These are phyloP conservation scores for Hyalella azteca DNA, from an alignment of 2,888 invertebrate species.

Conservation along the genomic window DNA sequence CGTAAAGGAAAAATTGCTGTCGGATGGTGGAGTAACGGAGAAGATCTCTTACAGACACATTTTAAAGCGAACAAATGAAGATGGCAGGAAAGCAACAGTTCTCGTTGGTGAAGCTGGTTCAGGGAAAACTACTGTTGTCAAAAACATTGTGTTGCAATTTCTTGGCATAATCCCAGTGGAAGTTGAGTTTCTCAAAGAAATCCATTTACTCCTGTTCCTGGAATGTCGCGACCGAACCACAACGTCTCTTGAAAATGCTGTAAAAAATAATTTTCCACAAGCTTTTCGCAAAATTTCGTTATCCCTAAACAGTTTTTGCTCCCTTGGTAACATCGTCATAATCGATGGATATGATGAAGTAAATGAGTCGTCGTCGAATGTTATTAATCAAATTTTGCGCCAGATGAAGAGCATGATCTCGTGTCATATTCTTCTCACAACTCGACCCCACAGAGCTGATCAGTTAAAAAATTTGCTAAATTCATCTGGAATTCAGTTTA, in stretches of 20 bases:
- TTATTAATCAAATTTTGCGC: background rate
- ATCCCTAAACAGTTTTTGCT: background rate
- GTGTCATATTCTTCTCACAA: conserved; percentile 1
- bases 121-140: background rate
- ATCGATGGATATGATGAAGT: conserved; percentile 15
- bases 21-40: background rate
- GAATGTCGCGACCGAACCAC: background rate
- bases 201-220: background rate
- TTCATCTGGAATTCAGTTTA: background rate
- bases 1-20: background rate
- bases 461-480: background rate
- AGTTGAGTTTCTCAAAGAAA: background rate
- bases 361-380: background rate
- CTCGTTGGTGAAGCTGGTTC: conserved; percentile 14
- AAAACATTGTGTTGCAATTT: background rate
- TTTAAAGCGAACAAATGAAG: background rate
- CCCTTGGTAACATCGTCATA: background rate
- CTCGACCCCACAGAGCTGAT: background rate
- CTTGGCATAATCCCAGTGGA: background rate
- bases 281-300: background rate
- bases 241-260: background rate
- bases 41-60: background rate
- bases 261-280: background rate
- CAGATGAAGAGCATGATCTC: background rate
- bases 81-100: background rate